Base-by-base conservation (phyloP, 2,888 invertebrate species). In the Dryomyza anilis region DNA sequence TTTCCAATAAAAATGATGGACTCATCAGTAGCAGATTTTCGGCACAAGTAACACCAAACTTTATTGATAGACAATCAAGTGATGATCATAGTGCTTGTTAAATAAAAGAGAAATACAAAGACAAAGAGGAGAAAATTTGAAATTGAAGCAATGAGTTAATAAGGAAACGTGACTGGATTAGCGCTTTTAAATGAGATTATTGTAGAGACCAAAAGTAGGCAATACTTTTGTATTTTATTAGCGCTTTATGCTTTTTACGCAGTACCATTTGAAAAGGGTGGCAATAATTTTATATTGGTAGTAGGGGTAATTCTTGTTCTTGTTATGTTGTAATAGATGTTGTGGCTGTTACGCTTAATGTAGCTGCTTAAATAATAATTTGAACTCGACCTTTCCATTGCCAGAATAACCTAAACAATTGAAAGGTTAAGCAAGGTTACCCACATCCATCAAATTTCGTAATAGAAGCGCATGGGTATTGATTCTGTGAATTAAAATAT, bases 1-100 rank as follows among this genome's bases (percentile, higher is more conserved):
- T 61, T 61, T 39, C 27, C 39, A 52, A 61, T 61, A 61, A 61
- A 61, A 61, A 61, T 61, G 39, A 61, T 61, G 52, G 39, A 61
- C 61, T 61, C 53, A n/a, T 23, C 30, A 21, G 8, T 19, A 21
- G 39, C 23, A 19, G 33, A 25, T 36, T n/a, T 43, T 16, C 43
- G 16, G n/a, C 19, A 16, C 19, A n/a, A 43, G n/a, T 43, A 43
- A 16, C 7, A 43, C 1, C 19, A 60, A 61, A 61, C 39, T 61
- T 61, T 39, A n/a, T n/a, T 52, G 27, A 61, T 46, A 59, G 59
- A 21, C 46, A 46, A 46, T 59, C 27, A 48, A 45, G 48, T 45
- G 27, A 57, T 57, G 27, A 16, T 45, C 30, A 45, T 16, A 16
- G 21, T 57, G 25, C 12, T 21, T 10, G 12, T 12, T 21, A 33